These are phyloP conservation scores for Lineus longissimus DNA, from an alignment of 1,140 invertebrate species.

Conservation along the genomic window DNA sequence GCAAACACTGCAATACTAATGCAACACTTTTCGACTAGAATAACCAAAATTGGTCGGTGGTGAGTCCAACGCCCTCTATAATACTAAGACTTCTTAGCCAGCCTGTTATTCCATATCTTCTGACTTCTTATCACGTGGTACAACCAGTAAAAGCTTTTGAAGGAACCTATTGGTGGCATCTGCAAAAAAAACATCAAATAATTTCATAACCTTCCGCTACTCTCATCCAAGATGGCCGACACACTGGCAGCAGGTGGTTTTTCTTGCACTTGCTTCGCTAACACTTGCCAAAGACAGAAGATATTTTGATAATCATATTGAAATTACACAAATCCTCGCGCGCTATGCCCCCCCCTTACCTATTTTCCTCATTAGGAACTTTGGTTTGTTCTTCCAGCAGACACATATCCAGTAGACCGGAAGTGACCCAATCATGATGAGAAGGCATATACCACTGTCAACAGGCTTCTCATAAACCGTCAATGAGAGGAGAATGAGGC, in stretches of 20 bases:
- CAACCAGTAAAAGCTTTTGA: slow-evolving; percentile 6
- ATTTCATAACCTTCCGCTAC: no score
- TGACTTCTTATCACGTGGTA: neutral
- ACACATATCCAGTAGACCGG: slow-evolving; percentile 58
- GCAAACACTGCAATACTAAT: no score
- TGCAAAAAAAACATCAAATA: neutral
- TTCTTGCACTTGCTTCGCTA: no score
- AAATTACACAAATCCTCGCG: neutral
- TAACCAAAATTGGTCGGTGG: no score
- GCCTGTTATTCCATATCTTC: no score
- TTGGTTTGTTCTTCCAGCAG: slow-evolving; percentile 63
- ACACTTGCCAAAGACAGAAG: neutral
- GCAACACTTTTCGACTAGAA: no score
- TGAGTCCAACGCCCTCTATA: no score
- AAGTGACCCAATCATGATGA: slow-evolving; percentile 58
- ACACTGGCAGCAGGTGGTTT: no score
- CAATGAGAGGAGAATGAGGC: slow-evolving; percentile 38
- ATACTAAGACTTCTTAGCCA: no score
- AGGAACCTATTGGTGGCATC: neutral
- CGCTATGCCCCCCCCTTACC: slow-evolving; percentile 58
- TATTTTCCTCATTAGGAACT: slow-evolving; percentile 62
- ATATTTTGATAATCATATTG: neutral
- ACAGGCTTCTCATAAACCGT: slow-evolving; percentile 67
- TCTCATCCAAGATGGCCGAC: no score
- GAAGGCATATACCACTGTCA: slow-evolving; percentile 76